A percentile compares a stretch with the other conserved stretches of the same genome.
phyloP scores from a whole-genome alignment of 2,888 invertebrate species.

The Pomacea canaliculata region DNA sequence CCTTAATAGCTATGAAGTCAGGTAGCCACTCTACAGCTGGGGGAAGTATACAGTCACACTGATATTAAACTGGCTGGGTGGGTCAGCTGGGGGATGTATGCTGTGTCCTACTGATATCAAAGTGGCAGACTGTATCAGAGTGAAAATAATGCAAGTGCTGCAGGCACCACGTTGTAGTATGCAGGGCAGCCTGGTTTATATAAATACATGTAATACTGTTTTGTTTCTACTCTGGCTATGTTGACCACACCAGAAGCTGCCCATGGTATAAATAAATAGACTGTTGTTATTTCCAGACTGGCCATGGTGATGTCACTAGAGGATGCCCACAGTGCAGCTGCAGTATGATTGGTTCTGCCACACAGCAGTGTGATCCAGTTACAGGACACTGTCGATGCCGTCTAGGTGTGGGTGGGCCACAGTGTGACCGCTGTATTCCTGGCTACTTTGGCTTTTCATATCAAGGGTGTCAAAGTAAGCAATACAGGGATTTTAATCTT shows the following conservation, averaged over 20 bases:
- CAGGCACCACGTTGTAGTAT: too few species aligned
- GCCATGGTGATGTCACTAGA: constrained; percentile 81
- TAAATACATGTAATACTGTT: too few species aligned
- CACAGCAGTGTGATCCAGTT: constrained; percentile 73
- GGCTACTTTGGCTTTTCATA: constrained; percentile 72
- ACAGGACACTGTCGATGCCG: constrained; percentile 86
- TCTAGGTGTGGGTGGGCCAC: constrained; percentile 79
- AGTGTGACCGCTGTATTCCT: constrained; percentile 85
- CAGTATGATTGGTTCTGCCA: constrained; percentile 77
- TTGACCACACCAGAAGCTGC: not conserved
- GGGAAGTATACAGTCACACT: too few species aligned
- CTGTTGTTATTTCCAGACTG: constrained; percentile 70
- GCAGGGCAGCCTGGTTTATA: too few species aligned
- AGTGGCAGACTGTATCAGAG: too few species aligned
- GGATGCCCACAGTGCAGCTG: constrained; percentile 85
- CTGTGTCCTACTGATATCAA: too few species aligned
- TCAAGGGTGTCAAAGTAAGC: constrained; percentile 59
- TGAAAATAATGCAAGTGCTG: too few species aligned
- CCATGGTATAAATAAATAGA: not conserved
- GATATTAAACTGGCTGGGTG: too few species aligned
- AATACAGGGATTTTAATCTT: not conserved
- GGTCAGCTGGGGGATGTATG: too few species aligned
- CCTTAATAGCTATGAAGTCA: too few species aligned
- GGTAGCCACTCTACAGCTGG: too few species aligned
- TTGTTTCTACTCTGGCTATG: not conserved